These are phyloP conservation scores for Drosophila parthenogenetica DNA, from an alignment of 2,888 invertebrate genomes.

Conservation along the genomic window DNA sequence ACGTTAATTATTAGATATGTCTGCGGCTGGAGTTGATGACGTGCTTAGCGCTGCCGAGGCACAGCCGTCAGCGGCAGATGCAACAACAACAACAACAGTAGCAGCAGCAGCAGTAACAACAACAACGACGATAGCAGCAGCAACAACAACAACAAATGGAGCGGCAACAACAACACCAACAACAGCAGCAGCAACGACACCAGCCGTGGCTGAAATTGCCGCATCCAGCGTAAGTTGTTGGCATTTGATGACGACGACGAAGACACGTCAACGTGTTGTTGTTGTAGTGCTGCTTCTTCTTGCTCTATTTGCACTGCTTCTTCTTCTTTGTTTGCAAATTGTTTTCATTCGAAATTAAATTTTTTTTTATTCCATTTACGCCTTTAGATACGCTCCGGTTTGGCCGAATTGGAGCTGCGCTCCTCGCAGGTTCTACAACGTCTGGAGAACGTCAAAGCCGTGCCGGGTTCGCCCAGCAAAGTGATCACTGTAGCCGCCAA, in stretches of 20 bases:
- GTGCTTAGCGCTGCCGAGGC: conserved; percentile 49
- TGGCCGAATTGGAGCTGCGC: conserved; percentile 89
- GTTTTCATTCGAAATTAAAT: conserved; percentile 8
- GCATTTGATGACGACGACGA: conserved; percentile 67
- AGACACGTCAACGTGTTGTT: conserved; percentile 44
- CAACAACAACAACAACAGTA: conserved; percentile 39
- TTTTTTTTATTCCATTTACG: conserved; percentile 30
- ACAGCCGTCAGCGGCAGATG: conserved; percentile 19
- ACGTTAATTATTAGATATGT: conserved; percentile 51
- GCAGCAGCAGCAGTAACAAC: conserved; percentile 11
- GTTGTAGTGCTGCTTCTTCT: neutral
- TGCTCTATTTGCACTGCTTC: neutral
- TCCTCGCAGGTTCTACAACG: conserved; percentile 90
- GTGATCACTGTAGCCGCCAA: conserved; percentile 10
- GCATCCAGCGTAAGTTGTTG: conserved; percentile 83
- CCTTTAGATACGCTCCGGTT: conserved; percentile 87
- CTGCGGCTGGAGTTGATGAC: conserved; percentile 71
- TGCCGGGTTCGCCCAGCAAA: conserved; percentile 55
- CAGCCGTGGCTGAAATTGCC: conserved; percentile 83
- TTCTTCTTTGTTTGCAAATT: neutral
- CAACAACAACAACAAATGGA: conserved; percentile 19
- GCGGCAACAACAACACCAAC: conserved; percentile 21
- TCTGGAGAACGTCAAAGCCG: conserved; percentile 87
- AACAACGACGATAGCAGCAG: conserved; percentile 44
- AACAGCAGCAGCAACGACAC: conserved; percentile 51